phyloP scores from a whole-genome alignment of 2,888 invertebrate species.

The Nemotelus nigrinus region DNA sequence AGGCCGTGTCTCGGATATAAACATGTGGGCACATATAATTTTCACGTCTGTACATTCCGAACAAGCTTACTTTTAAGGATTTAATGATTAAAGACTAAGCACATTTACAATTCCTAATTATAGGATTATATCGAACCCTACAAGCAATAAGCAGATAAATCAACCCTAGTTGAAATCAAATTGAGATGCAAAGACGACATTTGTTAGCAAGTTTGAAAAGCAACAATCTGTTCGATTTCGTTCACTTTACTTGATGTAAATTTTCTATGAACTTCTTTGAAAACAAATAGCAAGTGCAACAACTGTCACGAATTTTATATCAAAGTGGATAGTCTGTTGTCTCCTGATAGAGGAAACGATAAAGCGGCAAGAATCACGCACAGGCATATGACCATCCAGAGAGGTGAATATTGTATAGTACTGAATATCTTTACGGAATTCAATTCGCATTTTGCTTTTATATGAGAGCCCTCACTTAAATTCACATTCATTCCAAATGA shows the following conservation, averaged over 20 bases:
- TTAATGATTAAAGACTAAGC: slow-evolving; percentile 17
- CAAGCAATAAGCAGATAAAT: slow-evolving; percentile 29
- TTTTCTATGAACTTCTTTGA: slow-evolving; percentile 31
- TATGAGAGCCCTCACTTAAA: slow-evolving; percentile 49
- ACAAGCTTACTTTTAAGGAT: neutral
- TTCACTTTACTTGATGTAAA: slow-evolving; percentile 10
- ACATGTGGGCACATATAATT: neutral
- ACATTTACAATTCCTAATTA: slow-evolving; percentile 35
- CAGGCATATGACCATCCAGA: slow-evolving; percentile 36
- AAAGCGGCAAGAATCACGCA: slow-evolving; percentile 8
- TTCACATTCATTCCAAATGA: slow-evolving; percentile 62
- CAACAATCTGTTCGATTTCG: slow-evolving; percentile 31
- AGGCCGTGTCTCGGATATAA: too few relatives aligned
- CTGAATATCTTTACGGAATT: slow-evolving; percentile 34
- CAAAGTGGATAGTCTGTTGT: slow-evolving; percentile 21
- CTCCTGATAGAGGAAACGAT: slow-evolving; percentile 2
- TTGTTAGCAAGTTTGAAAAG: slow-evolving; percentile 19
- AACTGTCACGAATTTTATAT: slow-evolving; percentile 47
- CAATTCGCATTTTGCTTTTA: slow-evolving; percentile 21
- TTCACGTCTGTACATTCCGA: neutral
- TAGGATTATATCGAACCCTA: slow-evolving; percentile 17
- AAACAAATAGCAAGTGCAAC: slow-evolving; percentile 46
- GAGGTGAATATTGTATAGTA: slow-evolving; percentile 2
- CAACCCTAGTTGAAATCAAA: slow-evolving; percentile 4
- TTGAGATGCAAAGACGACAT: slow-evolving; percentile 27